phyloP scores from a whole-genome alignment of 92 coral and sea anemone species.

The Palythoa heliodiscus region DNA sequence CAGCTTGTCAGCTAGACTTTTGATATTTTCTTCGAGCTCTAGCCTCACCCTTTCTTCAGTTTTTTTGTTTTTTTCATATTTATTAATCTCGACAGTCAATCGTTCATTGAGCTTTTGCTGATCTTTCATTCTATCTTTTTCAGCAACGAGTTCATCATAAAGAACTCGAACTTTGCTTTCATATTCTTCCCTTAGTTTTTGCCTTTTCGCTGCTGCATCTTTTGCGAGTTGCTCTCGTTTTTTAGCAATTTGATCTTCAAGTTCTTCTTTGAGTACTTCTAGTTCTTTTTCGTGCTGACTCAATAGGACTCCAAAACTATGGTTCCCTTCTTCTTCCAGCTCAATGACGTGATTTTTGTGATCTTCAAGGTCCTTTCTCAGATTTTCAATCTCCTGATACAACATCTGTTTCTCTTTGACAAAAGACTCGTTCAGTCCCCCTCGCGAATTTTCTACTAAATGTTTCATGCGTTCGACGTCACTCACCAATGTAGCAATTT shows the following conservation, averaged over 20 bases:
- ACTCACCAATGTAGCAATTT: slow-evolving; percentile 65
- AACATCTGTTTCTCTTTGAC: slow-evolving; percentile 50
- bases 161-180: slow-evolving; percentile 79
- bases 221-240: slow-evolving; percentile 86
- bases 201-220: slow-evolving; percentile 83
- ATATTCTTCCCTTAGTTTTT: slow-evolving; percentile 82
- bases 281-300: slow-evolving; percentile 91
- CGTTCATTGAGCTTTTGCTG: slow-evolving; percentile 64
- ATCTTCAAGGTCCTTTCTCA: slow-evolving; percentile 59
- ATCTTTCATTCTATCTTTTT: slow-evolving; percentile 69
- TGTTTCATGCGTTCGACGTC: slow-evolving; percentile 63
- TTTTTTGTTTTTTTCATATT: slow-evolving; percentile 60
- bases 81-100: slow-evolving; percentile 61
- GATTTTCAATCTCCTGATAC: slow-evolving; percentile 61
- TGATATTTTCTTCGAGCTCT: slow-evolving; percentile 64
- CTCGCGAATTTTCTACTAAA: slow-evolving; percentile 5
- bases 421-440: slow-evolving; percentile 14
- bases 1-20: slow-evolving; percentile 53
- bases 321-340: slow-evolving; percentile 79
- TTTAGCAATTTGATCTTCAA: slow-evolving; percentile 85
- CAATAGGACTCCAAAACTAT: slow-evolving; percentile 84
- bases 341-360: slow-evolving; percentile 59
- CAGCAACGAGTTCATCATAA: slow-evolving; percentile 85
- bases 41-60: slow-evolving; percentile 61
- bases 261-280: slow-evolving; percentile 77